Base-by-base conservation (phyloP, 2,888 invertebrate species). In the Diaperis boleti region DNA sequence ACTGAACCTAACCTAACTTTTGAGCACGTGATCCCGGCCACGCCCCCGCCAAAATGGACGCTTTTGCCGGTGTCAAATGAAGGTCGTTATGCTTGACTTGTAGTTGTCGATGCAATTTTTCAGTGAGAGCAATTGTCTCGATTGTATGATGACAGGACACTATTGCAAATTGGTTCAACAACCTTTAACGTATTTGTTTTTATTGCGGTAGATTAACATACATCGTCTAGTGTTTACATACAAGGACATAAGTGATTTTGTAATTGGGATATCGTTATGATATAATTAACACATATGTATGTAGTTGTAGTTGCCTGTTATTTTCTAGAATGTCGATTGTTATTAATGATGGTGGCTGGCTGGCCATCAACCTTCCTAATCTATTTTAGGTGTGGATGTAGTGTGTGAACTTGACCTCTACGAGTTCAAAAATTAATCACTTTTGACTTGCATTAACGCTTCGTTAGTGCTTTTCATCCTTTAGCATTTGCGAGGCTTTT, bases 121-220 rank as follows among this genome's bases (percentile, higher is more conserved):
- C 39, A 18, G 15, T 26, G 4, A 11, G 33, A 11, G 18, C 39
- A 57, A 57, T 57, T 57, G 57, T 57, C 57, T 57, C 37, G 33
- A 55, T 55, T 13, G 14, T 29, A 45, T 54, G 45, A 47, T 47
- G 62, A 49, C 49, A 15, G 54, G 54, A 47, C 47, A 42, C 47
- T 62, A 41, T 62, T 56, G 62, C 56, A 15, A 62, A 62, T 62
- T 62, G 56, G 62, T 62, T 62, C 62, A 62, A 62, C 15, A 50
- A 62, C 47, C 62, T 62, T 55, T 45, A 57, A 55, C 44, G 52
- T 29, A 44, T 55, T 55, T 55, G 44, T 55, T 55, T 55, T 44
- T 20, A 52, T 52, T 52, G 26, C 39, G 17, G 26, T 39, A 39
- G 35, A 52, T 52, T 52, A 52, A 18, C 52, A 52, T 37, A 52